Evolutionary conservation across 2,888 invertebrate species (phyloP).

Genomic region (Synergus itoensis): DNA sequence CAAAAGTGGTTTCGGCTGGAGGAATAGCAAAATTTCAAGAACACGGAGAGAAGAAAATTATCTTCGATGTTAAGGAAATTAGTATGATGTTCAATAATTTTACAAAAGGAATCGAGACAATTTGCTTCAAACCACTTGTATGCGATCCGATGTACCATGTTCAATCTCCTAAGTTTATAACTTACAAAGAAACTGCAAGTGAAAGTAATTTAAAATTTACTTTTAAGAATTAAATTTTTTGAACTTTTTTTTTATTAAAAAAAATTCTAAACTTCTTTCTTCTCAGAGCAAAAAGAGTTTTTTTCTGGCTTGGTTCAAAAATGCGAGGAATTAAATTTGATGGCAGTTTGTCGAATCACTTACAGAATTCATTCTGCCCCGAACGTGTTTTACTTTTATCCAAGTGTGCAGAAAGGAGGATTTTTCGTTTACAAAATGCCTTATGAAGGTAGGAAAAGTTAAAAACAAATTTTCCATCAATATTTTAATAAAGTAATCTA

Average conservation of each 20-base stretch:
- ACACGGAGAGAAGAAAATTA: conserved; percentile 32
- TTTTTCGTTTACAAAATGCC: conserved; percentile 59
- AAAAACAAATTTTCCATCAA: not conserved
- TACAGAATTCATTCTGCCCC: conserved; percentile 44
- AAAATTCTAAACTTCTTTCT: conserved; percentile 11
- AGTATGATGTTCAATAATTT: conserved; percentile 13
- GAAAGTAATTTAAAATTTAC: conserved; percentile 47
- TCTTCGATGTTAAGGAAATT: conserved; percentile 37
- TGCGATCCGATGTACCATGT: conserved; percentile 51
- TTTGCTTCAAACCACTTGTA: conserved; percentile 52
- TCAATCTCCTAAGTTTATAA: conserved; percentile 52
- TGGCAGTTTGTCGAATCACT: conserved; percentile 55
- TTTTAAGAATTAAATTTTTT: not conserved
- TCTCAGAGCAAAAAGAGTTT: conserved; percentile 55
- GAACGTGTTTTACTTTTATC: conserved; percentile 54
- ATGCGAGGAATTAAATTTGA: conserved; percentile 51
- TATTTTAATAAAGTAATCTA: not conserved
- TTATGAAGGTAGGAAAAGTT: conserved; percentile 48
- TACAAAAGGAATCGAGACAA: conserved; percentile 47
- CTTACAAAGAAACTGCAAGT: conserved; percentile 44
- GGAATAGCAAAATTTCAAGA: conserved; percentile 34
- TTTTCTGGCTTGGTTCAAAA: conserved; percentile 53
- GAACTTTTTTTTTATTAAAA: not conserved
- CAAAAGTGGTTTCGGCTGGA: conserved; percentile 36
- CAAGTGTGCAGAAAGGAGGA: conserved; percentile 57